These are phyloP conservation scores for Lindbergichthys nudifrons DNA, from an alignment of 2,797 vertebrate species.

Conservation along the genomic window DNA sequence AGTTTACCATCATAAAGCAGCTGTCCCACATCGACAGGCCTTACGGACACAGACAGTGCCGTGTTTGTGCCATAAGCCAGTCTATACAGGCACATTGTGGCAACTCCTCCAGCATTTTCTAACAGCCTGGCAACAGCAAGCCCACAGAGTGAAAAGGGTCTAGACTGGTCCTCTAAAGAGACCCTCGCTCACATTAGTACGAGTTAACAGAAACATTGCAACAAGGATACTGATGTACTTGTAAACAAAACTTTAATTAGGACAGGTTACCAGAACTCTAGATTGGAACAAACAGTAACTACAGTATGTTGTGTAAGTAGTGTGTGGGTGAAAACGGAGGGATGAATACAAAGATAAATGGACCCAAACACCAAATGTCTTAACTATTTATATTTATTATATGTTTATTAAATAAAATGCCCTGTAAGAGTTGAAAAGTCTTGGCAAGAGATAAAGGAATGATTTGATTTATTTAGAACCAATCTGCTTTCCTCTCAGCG, in stretches of 20 bases:
- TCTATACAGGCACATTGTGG: slow-evolving; percentile 73
- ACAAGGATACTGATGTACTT: slow-evolving; percentile 61
- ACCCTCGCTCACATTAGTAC: slow-evolving; percentile 65
- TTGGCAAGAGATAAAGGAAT: slow-evolving; percentile 57
- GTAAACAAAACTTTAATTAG: slow-evolving; percentile 64
- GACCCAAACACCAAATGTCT: slow-evolving; percentile 21
- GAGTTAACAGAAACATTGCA: slow-evolving; percentile 62
- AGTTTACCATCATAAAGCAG: slow-evolving; percentile 86
- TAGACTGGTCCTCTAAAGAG: slow-evolving; percentile 71
- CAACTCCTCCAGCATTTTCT: slow-evolving; percentile 71
- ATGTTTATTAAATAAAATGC: slow-evolving; percentile 23
- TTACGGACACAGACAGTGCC: slow-evolving; percentile 67
- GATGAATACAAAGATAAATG: slow-evolving; percentile 30
- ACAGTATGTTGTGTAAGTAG: slow-evolving; percentile 22
- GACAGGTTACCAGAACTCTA: slow-evolving; percentile 42
- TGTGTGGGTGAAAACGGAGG: slow-evolving; percentile 20
- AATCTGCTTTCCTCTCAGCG: slow-evolving; percentile 59
- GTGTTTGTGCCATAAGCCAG: slow-evolving; percentile 79
- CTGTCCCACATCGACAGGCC: slow-evolving; percentile 72
- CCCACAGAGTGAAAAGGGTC: slow-evolving; percentile 66
- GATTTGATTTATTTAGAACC: slow-evolving; percentile 64
- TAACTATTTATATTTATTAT: slow-evolving; percentile 29
- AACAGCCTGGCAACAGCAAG: slow-evolving; percentile 76
- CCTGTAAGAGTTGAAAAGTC: slow-evolving; percentile 32
- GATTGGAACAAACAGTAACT: slow-evolving; percentile 35